phyloP scores from a whole-genome alignment of 2,113 vertebrate genomes.

The Callospermophilus lateralis region DNA sequence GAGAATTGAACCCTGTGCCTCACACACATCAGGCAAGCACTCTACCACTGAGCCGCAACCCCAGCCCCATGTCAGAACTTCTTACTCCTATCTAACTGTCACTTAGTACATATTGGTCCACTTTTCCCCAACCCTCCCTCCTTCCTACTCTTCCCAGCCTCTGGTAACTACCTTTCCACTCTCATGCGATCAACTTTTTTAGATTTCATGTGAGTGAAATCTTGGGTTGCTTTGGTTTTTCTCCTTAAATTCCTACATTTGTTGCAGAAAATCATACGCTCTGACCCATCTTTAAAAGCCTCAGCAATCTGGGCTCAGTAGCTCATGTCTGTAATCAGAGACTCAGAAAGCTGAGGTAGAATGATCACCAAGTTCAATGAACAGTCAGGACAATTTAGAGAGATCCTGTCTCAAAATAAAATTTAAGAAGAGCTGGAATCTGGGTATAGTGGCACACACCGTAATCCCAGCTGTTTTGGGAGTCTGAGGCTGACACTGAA shows the following conservation, averaged over 20 bases:
- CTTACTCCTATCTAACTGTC: background rate
- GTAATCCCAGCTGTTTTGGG: background rate
- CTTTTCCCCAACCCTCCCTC: background rate
- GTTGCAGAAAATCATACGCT: slow-evolving; percentile 93
- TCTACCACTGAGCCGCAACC: no score
- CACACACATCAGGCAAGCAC: no score
- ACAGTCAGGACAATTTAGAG: background rate
- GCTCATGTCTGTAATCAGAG: background rate
- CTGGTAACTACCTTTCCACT: background rate
- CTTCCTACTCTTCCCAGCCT: background rate
- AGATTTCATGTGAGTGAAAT: background rate
- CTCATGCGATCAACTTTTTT: background rate
- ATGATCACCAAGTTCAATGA: background rate
- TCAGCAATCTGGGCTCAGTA: background rate
- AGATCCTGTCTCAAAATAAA: background rate
- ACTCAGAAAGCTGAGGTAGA: background rate
- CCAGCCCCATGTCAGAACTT: background rate
- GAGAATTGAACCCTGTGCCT: no score
- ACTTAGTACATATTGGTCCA: background rate
- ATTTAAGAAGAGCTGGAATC: background rate
- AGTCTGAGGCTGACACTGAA: background rate
- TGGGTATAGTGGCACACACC: background rate
- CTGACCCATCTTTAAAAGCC: slow-evolving; percentile 87
- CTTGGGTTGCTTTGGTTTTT: slow-evolving; percentile 91
- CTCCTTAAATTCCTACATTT: slow-evolving; percentile 95